These are phyloP conservation scores for Rostratula benghalensis DNA, from an alignment of 2,113 vertebrate species.

Conservation along the genomic window DNA sequence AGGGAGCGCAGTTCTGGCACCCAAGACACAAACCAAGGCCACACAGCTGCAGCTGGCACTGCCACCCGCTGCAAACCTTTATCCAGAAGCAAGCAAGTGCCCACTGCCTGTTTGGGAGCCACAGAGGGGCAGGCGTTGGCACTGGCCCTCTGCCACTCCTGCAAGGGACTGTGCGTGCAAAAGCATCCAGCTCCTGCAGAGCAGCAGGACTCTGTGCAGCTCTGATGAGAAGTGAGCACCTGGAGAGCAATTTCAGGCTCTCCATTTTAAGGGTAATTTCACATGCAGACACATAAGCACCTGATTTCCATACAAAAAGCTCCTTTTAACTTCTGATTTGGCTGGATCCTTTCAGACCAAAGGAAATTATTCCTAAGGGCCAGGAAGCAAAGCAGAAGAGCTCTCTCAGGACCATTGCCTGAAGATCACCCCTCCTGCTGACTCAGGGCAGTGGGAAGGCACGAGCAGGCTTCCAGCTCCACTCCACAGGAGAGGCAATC, in stretches of 20 bases:
- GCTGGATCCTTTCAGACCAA: neutral
- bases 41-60: neutral
- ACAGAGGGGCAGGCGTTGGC: neutral
- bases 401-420: neutral
- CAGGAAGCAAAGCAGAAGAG: neutral
- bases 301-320: constrained; percentile 6
- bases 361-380: neutral
- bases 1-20: neutral
- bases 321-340: neutral
- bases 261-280: neutral
- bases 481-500: neutral
- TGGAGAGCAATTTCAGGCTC: constrained; percentile 12
- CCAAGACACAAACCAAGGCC: neutral
- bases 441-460: neutral
- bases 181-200: neutral
- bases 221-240: constrained; percentile 38
- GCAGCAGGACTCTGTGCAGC: constrained; percentile 5
- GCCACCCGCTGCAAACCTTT: neutral
- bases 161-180: neutral
- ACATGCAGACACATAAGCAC: neutral
- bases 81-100: rapidly evolving
- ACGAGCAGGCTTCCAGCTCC: neutral
- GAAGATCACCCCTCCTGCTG: neutral
- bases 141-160: neutral
- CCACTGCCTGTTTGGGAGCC: neutral